phyloP scores from a whole-genome alignment of 2,113 vertebrate species.

The Ariopsis seemanni region DNA sequence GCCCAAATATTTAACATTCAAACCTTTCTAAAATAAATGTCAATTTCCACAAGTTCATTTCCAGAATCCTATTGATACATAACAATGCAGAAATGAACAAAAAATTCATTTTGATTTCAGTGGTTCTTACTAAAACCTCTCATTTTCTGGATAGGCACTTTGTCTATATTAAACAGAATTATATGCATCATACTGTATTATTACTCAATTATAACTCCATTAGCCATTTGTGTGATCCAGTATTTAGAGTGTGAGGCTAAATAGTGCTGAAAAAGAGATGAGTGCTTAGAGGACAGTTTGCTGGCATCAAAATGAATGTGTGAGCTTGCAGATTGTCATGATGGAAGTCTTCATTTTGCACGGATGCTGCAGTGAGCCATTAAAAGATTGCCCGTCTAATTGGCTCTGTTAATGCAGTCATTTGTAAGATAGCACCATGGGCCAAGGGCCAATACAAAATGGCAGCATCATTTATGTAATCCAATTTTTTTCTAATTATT shows the following conservation, averaged over 20 bases:
- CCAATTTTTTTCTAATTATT: conserved; percentile 12
- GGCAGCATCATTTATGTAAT: conserved; percentile 19
- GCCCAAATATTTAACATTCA: background rate
- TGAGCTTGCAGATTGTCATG: conserved; percentile 56
- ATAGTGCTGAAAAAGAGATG: conserved; percentile 48
- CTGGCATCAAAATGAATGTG: conserved; percentile 55
- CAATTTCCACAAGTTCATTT: background rate
- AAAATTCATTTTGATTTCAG: conserved; percentile 19
- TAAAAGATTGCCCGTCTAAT: conserved; percentile 65
- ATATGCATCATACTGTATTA: conserved; percentile 45
- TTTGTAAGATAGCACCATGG: conserved; percentile 63
- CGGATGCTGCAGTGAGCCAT: conserved; percentile 59
- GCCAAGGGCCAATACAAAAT: conserved; percentile 59
- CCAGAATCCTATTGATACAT: background rate
- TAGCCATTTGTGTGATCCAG: conserved; percentile 50
- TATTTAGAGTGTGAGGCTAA: conserved; percentile 44
- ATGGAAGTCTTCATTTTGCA: conserved; percentile 59
- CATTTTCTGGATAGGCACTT: conserved; percentile 36
- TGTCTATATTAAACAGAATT: conserved; percentile 46
- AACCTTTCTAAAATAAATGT: background rate
- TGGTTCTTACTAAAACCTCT: conserved; percentile 30
- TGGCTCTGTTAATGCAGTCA: conserved; percentile 65
- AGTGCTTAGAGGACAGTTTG: conserved; percentile 54
- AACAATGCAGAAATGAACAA: conserved; percentile 47
- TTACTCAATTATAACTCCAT: conserved; percentile 54